Percentiles rank a stretch among this genome's conserved stretches.
Evolutionary conservation across 2,797 vertebrate genomes (phyloP).

Genomic region (Amphiprion clarkii): DNA sequence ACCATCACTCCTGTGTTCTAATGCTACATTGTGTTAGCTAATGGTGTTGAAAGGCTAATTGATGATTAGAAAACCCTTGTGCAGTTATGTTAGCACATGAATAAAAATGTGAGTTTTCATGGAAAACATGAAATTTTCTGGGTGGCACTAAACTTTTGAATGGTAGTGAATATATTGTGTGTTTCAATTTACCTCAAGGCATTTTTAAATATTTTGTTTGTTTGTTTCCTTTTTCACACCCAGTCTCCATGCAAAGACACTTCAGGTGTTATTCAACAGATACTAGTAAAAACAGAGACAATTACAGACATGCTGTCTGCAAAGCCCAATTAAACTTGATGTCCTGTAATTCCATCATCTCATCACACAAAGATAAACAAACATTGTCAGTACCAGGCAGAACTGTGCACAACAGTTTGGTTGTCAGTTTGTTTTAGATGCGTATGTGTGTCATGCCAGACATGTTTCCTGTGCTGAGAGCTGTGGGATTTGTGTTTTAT

Average conservation of each 20-base stretch:
- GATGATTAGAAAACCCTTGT: too few species aligned
- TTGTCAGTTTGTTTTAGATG: neutral
- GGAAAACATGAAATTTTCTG: too few species aligned
- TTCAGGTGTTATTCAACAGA: neutral
- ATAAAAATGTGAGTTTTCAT: too few species aligned
- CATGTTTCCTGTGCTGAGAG: neutral
- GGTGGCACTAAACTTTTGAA: too few species aligned
- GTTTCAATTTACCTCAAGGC: neutral
- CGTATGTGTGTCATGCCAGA: neutral
- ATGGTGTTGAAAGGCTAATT: too few species aligned
- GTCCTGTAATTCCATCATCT: constrained; percentile 20
- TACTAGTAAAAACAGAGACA: constrained; percentile 9
- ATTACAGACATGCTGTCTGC: constrained; percentile 25
- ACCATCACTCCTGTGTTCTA: too few species aligned
- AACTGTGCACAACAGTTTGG: neutral
- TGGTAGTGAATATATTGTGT: too few species aligned
- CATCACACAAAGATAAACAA: constrained; percentile 1
- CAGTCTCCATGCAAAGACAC: constrained; percentile 9
- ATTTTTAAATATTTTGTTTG: neutral
- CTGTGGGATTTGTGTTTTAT: neutral
- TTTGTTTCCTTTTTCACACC: neutral
- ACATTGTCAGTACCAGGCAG: constrained; percentile 26
- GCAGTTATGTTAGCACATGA: too few species aligned
- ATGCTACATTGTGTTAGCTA: too few species aligned
- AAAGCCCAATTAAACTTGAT: constrained; percentile 24